phyloP scores from a whole-genome alignment of 2,888 invertebrate genomes.

The Nezara viridula region DNA sequence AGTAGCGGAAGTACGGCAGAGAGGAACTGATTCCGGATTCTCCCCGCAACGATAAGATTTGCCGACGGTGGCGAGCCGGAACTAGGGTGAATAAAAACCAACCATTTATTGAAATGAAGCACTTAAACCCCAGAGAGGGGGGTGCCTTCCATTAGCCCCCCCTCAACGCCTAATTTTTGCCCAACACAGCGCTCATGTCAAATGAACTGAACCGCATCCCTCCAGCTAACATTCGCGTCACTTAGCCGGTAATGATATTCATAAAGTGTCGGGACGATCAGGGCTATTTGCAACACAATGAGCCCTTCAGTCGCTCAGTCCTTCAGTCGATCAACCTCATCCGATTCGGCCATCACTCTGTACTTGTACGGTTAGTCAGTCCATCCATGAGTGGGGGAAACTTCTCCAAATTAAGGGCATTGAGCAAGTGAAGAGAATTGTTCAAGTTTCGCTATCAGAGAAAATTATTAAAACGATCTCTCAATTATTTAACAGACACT shows the following conservation, averaged over 20 bases:
- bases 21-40: conserved; percentile 17
- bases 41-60: conserved; percentile 10
- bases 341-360: background rate
- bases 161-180: conserved; percentile 13
- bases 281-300: conserved; percentile 56
- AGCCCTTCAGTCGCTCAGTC: background rate
- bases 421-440: too few relatives aligned
- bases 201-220: conserved; percentile 55
- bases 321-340: conserved; percentile 31
- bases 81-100: conserved; percentile 54
- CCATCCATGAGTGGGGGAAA: background rate
- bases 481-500: too few relatives aligned
- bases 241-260: conserved; percentile 51
- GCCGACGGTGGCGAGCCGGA: conserved; percentile 21
- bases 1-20: background rate
- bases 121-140: conserved; percentile 13
- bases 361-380: too few relatives aligned
- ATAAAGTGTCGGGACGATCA: conserved; percentile 50
- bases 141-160: background rate
- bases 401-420: background rate
- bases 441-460: too few relatives aligned
- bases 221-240: conserved; percentile 41
- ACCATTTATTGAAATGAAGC: conserved; percentile 58
- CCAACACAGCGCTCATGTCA: conserved; percentile 49
- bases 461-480: too few relatives aligned